Evolutionary conservation across 2,797 vertebrate species (phyloP).

Genomic region (Alfaro cultratus): DNA sequence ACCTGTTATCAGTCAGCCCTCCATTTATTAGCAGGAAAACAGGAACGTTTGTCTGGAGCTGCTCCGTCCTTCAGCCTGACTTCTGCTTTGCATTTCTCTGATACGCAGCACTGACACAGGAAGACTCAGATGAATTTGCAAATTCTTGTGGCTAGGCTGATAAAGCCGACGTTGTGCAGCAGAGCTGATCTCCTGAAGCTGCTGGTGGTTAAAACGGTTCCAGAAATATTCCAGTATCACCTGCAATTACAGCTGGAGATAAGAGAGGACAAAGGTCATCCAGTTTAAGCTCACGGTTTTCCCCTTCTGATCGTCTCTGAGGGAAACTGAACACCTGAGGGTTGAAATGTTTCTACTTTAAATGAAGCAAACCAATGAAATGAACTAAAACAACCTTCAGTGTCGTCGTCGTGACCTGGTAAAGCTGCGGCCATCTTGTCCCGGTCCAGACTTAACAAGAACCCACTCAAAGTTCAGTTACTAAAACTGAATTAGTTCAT

Average conservation of each 20-base stretch:
- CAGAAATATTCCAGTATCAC: slow-evolving; percentile 27
- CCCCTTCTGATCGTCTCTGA: not conserved
- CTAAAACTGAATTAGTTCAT: not conserved
- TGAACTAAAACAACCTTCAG: not conserved
- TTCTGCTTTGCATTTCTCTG: slow-evolving; percentile 38
- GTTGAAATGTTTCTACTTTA: not conserved
- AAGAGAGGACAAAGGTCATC: not conserved
- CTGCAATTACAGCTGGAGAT: slow-evolving; percentile 27
- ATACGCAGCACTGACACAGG: slow-evolving; percentile 7
- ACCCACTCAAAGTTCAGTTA: not conserved
- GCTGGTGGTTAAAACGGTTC: slow-evolving; percentile 5
- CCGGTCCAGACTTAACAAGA: not conserved
- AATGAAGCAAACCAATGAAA: not conserved
- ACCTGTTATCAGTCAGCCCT: not conserved
- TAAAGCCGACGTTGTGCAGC: slow-evolving; percentile 21
- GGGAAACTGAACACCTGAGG: not conserved
- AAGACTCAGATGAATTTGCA: slow-evolving; percentile 9
- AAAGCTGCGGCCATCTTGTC: not conserved
- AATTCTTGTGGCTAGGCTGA: slow-evolving; percentile 22
- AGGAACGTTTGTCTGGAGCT: not conserved
- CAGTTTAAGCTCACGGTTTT: not conserved
- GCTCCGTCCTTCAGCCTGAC: not conserved
- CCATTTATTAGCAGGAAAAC: too few species aligned
- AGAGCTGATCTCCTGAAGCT: not conserved
- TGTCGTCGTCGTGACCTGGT: not conserved